Conservation (phyloP, 2,797 vertebrate species). For the Pagetopsis macropterus region DNA sequence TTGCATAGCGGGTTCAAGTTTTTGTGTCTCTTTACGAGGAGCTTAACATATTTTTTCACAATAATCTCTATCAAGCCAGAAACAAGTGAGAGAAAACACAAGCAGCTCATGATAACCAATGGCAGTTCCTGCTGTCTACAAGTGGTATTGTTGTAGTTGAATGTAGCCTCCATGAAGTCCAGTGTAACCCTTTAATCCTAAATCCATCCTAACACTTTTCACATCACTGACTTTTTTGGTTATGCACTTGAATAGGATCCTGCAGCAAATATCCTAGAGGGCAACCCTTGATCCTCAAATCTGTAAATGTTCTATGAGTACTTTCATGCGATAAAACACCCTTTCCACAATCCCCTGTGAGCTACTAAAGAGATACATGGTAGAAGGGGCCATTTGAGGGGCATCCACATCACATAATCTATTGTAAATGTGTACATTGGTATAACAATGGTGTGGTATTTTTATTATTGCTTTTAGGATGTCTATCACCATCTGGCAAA, state of each 20-base stretch:
- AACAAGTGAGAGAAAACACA: not conserved
- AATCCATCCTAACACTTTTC: not conserved
- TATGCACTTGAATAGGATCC: not conserved
- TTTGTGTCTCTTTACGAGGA: too few species aligned
- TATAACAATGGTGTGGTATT: too few species aligned
- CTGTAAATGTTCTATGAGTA: not conserved
- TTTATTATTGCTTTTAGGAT: too few species aligned
- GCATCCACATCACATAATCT: too few species aligned
- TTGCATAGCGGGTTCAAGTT: too few species aligned
- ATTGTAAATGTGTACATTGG: too few species aligned
- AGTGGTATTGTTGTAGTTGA: not conserved
- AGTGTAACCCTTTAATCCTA: not conserved
- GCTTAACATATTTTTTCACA: not conserved
- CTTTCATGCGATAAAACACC: not conserved
- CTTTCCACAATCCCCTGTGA: not conserved
- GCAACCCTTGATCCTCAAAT: not conserved
- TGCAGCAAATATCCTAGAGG: not conserved
- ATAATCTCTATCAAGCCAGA: not conserved
- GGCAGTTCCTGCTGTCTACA: not conserved
- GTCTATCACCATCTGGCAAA: too few species aligned
- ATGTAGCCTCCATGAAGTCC: not conserved
- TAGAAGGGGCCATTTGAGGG: too few species aligned
- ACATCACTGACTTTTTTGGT: not conserved
- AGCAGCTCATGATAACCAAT: not conserved
- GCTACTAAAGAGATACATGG: slow-evolving; percentile 12